Conservation (phyloP, 2,797 vertebrate genomes). For the Knipowitschia caucasica region DNA sequence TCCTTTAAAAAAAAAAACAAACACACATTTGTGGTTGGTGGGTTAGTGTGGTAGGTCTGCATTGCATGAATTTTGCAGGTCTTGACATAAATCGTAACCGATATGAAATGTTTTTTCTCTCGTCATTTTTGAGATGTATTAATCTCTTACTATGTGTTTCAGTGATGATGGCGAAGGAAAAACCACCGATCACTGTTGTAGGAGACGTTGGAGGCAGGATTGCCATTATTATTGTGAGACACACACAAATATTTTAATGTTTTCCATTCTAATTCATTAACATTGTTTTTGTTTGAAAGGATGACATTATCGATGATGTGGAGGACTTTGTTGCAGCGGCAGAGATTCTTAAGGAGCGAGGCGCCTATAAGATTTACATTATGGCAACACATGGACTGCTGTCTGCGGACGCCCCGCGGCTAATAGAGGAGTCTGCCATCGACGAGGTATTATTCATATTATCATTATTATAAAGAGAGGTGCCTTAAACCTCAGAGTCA, state of each 20-base stretch:
- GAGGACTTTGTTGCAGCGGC: conserved; percentile 94
- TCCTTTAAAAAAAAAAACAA: too few species aligned
- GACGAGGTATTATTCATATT: conserved; percentile 81
- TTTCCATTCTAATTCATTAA: background rate
- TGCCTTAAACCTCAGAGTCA: background rate
- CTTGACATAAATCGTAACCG: conserved; percentile 33
- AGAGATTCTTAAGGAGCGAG: conserved; percentile 93
- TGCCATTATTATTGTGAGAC: conserved; percentile 93
- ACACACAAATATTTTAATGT: background rate
- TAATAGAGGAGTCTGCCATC: conserved; percentile 93
- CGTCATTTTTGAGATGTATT: background rate
- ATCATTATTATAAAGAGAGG: background rate
- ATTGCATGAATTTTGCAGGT: conserved; percentile 53
- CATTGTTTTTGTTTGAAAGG: conserved; percentile 63
- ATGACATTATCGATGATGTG: conserved; percentile 96
- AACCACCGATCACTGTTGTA: conserved; percentile 94
- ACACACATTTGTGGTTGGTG: conserved; percentile 26
- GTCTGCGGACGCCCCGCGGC: conserved; percentile 90
- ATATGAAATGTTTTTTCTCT: conserved; percentile 18
- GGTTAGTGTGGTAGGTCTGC: conserved; percentile 18
- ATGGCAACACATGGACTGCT: conserved; percentile 97
- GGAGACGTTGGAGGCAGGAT: conserved; percentile 97
- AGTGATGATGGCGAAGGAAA: conserved; percentile 99
- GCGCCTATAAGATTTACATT: conserved; percentile 96
- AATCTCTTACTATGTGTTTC: conserved; percentile 20